These are phyloP conservation scores for Drosophila quadrilineata DNA, from an alignment of 1,140 invertebrate species.

Conservation along the genomic window DNA sequence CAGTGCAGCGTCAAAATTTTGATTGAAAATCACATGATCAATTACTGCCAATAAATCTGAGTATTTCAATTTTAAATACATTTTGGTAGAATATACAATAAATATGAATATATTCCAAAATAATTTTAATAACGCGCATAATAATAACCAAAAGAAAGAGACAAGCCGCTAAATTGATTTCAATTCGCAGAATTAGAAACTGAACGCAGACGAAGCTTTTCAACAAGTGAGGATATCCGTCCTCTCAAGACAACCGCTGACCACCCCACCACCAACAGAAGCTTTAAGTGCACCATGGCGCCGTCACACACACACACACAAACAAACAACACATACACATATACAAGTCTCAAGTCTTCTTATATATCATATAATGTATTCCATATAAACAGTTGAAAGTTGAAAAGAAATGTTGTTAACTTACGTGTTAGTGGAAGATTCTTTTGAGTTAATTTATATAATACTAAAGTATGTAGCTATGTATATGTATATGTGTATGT, in stretches of 20 bases:
- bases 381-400: not conserved
- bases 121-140: too few species aligned
- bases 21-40: constrained; percentile 52
- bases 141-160: too few species aligned
- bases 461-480: constrained; percentile 26
- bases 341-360: constrained; percentile 12
- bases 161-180: constrained; percentile 59
- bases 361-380: constrained; percentile 7
- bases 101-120: too few species aligned
- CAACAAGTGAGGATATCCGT: constrained; percentile 63
- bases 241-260: constrained; percentile 3
- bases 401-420: constrained; percentile 27
- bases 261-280: constrained; percentile 12
- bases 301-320: constrained; percentile 24
- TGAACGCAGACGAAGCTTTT: constrained; percentile 41
- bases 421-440: constrained; percentile 72
- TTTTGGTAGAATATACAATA: too few species aligned
- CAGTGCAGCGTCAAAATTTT: too few species aligned
- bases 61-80: not conserved
- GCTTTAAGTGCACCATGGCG: constrained; percentile 20
- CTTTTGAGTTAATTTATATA: constrained; percentile 56
- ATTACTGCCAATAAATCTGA: not conserved
- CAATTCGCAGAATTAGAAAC: constrained; percentile 76
- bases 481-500: not conserved
- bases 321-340: too few species aligned